Conservation (phyloP, 2,888 invertebrate genomes). For the Hoplodrina ambigua region DNA sequence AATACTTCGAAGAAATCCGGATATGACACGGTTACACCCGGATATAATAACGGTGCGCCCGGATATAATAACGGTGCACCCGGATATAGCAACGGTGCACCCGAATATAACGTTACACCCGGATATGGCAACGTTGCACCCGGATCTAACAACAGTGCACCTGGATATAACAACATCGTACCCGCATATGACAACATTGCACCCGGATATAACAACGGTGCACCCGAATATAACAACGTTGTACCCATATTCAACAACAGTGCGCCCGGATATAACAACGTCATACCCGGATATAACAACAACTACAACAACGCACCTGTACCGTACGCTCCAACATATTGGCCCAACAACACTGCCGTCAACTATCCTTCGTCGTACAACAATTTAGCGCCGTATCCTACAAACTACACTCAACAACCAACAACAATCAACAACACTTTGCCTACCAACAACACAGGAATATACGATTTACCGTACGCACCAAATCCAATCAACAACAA, state of each 20-base stretch:
- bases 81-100: too few species aligned
- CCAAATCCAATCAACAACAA: slow-evolving; percentile 1
- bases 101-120: slow-evolving; percentile 31
- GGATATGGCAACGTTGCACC: background rate
- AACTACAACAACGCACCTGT: background rate
- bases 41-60: background rate
- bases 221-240: background rate
- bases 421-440: background rate
- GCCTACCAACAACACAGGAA: background rate
- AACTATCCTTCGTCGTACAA: background rate
- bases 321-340: background rate
- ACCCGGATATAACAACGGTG: too few species aligned
- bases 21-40: background rate
- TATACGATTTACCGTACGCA: slow-evolving; percentile 9
- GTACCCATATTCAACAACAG: background rate
- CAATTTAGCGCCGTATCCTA: slow-evolving; percentile 1
- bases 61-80: too few species aligned
- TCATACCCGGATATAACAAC: background rate
- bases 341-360: background rate
- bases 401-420: background rate
- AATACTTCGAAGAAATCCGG: background rate
- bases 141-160: background rate
- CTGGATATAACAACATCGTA: background rate
- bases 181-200: background rate
- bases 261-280: too few species aligned